These are phyloP conservation scores for Eubucco bourcierii DNA, from an alignment of 2,113 vertebrate species.

Conservation along the genomic window DNA sequence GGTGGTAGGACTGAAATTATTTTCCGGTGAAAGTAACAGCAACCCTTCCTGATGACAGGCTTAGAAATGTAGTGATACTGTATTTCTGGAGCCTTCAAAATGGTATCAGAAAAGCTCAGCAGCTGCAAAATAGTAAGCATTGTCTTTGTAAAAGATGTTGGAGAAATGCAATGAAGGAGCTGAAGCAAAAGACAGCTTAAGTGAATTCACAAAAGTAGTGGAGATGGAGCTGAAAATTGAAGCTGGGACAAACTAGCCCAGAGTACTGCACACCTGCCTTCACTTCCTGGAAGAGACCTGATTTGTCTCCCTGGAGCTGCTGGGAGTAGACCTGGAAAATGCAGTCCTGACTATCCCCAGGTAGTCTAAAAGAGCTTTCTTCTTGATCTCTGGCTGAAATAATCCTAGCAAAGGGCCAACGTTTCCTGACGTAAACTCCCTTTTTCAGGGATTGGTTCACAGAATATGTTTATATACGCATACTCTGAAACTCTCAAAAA, in stretches of 20 bases:
- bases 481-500: slow-evolving; percentile 16
- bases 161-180: background rate
- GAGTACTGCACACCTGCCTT: background rate
- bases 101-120: background rate
- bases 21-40: background rate
- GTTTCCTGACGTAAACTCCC: background rate
- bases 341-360: background rate
- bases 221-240: background rate
- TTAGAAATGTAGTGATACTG: background rate
- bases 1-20: background rate
- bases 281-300: background rate
- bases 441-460: background rate
- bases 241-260: background rate
- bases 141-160: background rate
- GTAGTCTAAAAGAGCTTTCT: background rate
- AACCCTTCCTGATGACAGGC: background rate
- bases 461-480: background rate
- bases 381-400: slow-evolving; percentile 1
- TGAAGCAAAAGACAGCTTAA: background rate
- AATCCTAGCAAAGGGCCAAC: background rate
- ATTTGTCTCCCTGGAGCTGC: background rate
- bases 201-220: background rate
- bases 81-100: background rate
- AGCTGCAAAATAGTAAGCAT: background rate
- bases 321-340: background rate